A percentile compares a stretch with the other conserved stretches of the same genome.
Evolutionary conservation across 1,140 invertebrate genomes (phyloP).

Genomic region (Lepidurus couesii): DNA sequence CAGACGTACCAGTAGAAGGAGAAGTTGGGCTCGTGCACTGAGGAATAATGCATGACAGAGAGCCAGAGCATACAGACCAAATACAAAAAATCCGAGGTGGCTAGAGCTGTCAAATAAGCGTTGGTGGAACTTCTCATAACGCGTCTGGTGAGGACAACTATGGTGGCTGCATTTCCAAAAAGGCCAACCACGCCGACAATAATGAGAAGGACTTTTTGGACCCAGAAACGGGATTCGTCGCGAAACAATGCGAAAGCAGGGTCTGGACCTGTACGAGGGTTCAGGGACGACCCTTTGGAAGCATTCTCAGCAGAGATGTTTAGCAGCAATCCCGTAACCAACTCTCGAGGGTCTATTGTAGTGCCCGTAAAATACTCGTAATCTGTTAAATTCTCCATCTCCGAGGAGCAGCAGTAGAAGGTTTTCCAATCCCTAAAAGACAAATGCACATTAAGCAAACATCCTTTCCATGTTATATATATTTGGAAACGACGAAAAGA

Average conservation of each 20-base stretch:
- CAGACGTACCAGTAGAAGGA: constrained; percentile 49
- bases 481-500: neutral
- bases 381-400: neutral
- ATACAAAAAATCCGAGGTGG: constrained; percentile 65
- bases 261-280: neutral
- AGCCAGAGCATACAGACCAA: constrained; percentile 60
- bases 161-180: constrained; percentile 63
- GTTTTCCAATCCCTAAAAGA: neutral
- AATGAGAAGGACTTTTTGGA: constrained; percentile 62
- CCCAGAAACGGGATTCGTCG: constrained; percentile 52
- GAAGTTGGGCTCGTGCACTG: constrained; percentile 43
- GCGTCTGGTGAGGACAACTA: constrained; percentile 65
- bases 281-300: neutral
- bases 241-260: constrained; percentile 41
- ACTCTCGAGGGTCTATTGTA: neutral
- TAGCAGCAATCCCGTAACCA: neutral
- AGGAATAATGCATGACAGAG: constrained; percentile 56
- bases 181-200: constrained; percentile 61
- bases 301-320: constrained; percentile 19
- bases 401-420: neutral
- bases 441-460: neutral
- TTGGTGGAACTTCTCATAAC: constrained; percentile 71
- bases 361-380: neutral
- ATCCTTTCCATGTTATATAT: neutral
- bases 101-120: constrained; percentile 65